Percentiles rank a stretch among this genome's conserved stretches.
These are phyloP conservation scores for Phoxinus dragarum DNA, from an alignment of 2,797 vertebrate genomes.

Conservation along the genomic window DNA sequence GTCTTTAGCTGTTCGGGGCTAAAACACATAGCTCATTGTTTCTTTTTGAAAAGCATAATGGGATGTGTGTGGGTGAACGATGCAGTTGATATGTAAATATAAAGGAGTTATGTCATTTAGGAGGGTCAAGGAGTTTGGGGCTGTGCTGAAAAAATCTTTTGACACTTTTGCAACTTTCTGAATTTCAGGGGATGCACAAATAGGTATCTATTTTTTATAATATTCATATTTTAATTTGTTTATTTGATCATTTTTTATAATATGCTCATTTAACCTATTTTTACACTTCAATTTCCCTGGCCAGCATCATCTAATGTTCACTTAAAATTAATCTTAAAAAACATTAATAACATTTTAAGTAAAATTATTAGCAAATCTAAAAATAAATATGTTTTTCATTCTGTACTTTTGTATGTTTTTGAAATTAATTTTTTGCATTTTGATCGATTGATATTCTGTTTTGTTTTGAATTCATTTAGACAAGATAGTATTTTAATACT, in stretches of 20 bases:
- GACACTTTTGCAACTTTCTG: neutral
- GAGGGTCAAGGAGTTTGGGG: neutral
- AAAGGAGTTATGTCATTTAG: constrained; percentile 29
- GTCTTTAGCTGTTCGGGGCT: constrained; percentile 24
- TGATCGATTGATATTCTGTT: neutral
- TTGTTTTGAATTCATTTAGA: neutral
- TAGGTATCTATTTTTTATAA: neutral
- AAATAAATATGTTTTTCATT: neutral
- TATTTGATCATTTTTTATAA: neutral
- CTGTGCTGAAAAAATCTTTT: neutral
- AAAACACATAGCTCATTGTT: constrained; percentile 54
- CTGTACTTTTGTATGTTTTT: neutral
- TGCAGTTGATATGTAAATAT: constrained; percentile 35
- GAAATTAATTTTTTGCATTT: neutral
- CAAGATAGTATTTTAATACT: neutral
- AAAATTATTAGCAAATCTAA: neutral
- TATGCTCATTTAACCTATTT: neutral
- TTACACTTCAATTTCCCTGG: neutral
- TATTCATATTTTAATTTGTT: neutral
- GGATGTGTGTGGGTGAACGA: neutral
- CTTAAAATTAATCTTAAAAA: neutral
- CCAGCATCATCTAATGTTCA: neutral
- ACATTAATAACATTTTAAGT: neutral
- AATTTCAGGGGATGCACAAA: neutral
- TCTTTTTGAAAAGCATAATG: constrained; percentile 4